These are phyloP conservation scores for Danio tinwini DNA, from an alignment of 2,797 vertebrate genomes.

Conservation along the genomic window DNA sequence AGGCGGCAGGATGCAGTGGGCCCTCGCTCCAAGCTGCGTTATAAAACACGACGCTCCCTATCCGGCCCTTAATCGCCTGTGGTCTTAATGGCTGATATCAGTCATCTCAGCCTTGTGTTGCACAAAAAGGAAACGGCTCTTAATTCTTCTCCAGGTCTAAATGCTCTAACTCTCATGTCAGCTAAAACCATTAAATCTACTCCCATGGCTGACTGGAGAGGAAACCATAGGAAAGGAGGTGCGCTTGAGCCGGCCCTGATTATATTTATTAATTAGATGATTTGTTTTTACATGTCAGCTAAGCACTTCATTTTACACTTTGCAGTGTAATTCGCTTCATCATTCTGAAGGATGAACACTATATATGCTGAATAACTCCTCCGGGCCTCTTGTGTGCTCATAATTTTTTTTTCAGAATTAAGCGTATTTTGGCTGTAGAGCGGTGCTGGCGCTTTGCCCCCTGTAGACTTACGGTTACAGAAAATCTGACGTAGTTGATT, in stretches of 20 bases:
- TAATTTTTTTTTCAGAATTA: conserved; percentile 42
- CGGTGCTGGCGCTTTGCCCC: conserved; percentile 31
- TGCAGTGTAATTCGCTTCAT: conserved; percentile 67
- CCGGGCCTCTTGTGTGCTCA: conserved; percentile 58
- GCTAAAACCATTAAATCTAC: conserved; percentile 79
- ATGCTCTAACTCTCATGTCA: conserved; percentile 72
- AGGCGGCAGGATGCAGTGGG: conserved; percentile 41
- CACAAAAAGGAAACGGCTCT: conserved; percentile 79
- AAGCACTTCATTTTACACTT: conserved; percentile 71
- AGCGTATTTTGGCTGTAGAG: conserved; percentile 49
- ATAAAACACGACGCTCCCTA: conserved; percentile 54
- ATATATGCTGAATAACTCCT: conserved; percentile 56
- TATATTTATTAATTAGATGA: conserved; percentile 77
- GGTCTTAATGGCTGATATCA: conserved; percentile 76
- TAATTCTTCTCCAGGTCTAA: conserved; percentile 72
- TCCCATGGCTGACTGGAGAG: conserved; percentile 60
- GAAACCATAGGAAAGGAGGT: conserved; percentile 54
- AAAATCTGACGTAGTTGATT: conserved; percentile 71
- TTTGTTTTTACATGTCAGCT: conserved; percentile 83
- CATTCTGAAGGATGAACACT: conserved; percentile 48
- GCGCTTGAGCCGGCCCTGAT: conserved; percentile 69
- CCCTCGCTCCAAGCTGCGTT: conserved; percentile 48
- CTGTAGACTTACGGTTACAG: conserved; percentile 42
- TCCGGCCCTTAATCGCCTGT: conserved; percentile 65
- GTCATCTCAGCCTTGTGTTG: conserved; percentile 71